phyloP scores from a whole-genome alignment of 2,888 invertebrate genomes.

The Lithophane ornitopus region DNA sequence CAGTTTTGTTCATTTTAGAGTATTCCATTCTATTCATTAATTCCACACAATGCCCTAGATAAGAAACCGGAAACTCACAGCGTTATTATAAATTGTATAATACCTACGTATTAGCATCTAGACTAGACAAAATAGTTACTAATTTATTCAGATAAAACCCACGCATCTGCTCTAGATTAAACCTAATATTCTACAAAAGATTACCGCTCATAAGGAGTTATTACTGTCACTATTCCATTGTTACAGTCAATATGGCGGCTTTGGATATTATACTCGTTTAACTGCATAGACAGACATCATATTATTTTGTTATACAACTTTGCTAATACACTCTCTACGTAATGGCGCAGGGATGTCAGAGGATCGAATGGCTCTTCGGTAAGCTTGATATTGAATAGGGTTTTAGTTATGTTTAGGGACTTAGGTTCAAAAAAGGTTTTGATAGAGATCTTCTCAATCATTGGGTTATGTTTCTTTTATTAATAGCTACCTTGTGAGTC shows the following conservation, averaged over 20 bases:
- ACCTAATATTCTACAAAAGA: constrained; percentile 37
- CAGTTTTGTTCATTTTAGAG: too few relatives aligned
- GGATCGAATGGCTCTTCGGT: neutral
- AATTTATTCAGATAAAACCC: constrained; percentile 36
- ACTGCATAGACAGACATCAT: constrained; percentile 37
- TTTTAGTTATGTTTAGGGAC: neutral
- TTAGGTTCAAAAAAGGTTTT: neutral
- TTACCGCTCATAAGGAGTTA: constrained; percentile 39
- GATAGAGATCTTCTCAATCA: neutral
- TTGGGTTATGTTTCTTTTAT: too few relatives aligned
- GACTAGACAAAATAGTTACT: constrained; percentile 29
- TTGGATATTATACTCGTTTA: constrained; percentile 50
- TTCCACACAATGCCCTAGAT: neutral
- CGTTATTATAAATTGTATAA: constrained; percentile 20
- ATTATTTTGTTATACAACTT: constrained; percentile 66
- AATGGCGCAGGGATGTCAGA: constrained; percentile 46
- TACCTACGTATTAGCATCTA: constrained; percentile 19
- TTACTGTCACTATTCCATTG: constrained; percentile 54
- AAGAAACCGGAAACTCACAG: constrained; percentile 12
- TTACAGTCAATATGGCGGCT: constrained; percentile 49
- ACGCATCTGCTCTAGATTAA: constrained; percentile 33
- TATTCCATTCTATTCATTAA: neutral
- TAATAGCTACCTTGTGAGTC: too few relatives aligned
- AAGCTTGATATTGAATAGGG: neutral
- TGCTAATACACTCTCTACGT: constrained; percentile 55